These are phyloP conservation scores for Sepioteuthis lessoniana DNA, from an alignment of 2,888 invertebrate genomes.

Conservation along the genomic window DNA sequence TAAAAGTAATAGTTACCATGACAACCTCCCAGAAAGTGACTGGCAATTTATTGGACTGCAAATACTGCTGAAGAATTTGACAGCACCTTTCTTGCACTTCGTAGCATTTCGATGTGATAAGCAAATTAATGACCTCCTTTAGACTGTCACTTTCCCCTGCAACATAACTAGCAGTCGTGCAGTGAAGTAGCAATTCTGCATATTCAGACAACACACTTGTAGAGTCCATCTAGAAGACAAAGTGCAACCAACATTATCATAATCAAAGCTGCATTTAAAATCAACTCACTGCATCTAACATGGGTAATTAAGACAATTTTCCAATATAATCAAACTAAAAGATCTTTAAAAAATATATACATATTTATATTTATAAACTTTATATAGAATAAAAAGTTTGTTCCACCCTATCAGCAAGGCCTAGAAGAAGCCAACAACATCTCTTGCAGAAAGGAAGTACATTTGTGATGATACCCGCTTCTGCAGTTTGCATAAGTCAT, in stretches of 20 bases:
- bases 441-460: too few relatives aligned
- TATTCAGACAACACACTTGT: slow-evolving; percentile 38
- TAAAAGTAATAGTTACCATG: slow-evolving; percentile 6
- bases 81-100: slow-evolving; percentile 46
- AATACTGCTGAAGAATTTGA: slow-evolving; percentile 34
- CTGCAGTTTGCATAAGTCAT: too few relatives aligned
- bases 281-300: background rate
- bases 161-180: slow-evolving; percentile 40
- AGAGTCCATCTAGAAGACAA: background rate
- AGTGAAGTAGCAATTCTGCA: slow-evolving; percentile 37
- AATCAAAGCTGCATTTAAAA: background rate
- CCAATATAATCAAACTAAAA: too few relatives aligned
- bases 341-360: too few relatives aligned
- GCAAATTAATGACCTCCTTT: slow-evolving; percentile 19
- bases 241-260: too few relatives aligned
- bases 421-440: too few relatives aligned
- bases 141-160: slow-evolving; percentile 38
- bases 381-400: too few relatives aligned
- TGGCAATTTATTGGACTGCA: slow-evolving; percentile 34
- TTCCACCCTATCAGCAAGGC: too few relatives aligned
- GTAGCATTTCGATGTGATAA: slow-evolving; percentile 42
- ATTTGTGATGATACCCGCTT: too few relatives aligned
- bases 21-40: slow-evolving; percentile 43
- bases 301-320: too few relatives aligned
- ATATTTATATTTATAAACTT: too few relatives aligned